Evolutionary conservation across 2,888 invertebrate species (phyloP), one percentile per base, ranked within the genome.

Genomic region (Quadroppia sp.): DNA sequence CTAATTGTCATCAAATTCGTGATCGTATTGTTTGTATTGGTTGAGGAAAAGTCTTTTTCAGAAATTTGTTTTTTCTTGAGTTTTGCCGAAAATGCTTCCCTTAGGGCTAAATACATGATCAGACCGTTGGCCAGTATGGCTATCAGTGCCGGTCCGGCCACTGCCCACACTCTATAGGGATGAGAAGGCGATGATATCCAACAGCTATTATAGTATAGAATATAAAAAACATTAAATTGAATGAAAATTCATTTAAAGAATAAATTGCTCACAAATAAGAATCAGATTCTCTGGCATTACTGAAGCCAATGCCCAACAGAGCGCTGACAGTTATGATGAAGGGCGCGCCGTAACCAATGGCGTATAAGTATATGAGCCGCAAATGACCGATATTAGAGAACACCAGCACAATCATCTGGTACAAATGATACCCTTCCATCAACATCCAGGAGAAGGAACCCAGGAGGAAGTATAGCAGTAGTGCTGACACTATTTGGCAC

Each of bases 391-490:
- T 73, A 20, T 73, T 72, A 30, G 69, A 53, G 59, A 78, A 78
- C 0, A 78, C 77, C 3, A 76, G 36, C 1, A 78, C 76, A 40
- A 78, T 75, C 77, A 78, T 77, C 30, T 74, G 75, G 48, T 77
- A 77, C 0, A 78, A 73, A 7, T 75, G 72, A 17, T 74, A 71
- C 1, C 78, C 78, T 71, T 78, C 78, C 32, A 78, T 70, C 4
- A 77, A 48, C 78, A 78, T 78, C 78, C 78, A 78, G 6, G 74
- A 69, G 32, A 78, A 78, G 6, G 77, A 71, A 0, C 75, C 48
- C 23, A 77, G 56, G 1, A 78, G 72, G 23, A 25, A 73, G 32
- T 76, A 78, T 20, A 77, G 77, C 0, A 77, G 48, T 13, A 76
- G 28, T 0, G 36, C 75, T 0, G 77, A 75, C 15, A 77, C 59